A percentile compares a stretch with the other conserved stretches of the same genome.
phyloP scores from a whole-genome alignment of 1,140 invertebrate genomes.

The Leptinotarsa defecta region DNA sequence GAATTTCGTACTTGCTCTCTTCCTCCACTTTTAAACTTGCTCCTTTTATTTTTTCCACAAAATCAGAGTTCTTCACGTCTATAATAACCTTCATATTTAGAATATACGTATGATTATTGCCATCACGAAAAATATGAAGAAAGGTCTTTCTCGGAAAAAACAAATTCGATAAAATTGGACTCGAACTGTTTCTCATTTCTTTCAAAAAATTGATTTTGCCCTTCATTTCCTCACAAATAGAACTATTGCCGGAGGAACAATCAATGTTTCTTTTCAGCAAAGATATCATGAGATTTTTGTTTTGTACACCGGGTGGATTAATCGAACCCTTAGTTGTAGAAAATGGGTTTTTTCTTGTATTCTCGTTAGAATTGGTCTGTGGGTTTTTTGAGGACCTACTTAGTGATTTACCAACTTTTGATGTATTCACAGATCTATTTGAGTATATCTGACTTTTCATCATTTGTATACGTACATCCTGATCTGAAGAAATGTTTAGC shows the following conservation, averaged over 20 bases:
- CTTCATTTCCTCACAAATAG: neutral
- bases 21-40: neutral
- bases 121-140: conserved; percentile 3
- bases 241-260: neutral
- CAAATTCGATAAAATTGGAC: neutral
- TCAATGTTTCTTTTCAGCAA: neutral
- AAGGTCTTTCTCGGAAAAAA: conserved; percentile 10
- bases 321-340: neutral
- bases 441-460: no score
- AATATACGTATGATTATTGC: neutral
- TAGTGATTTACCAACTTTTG: no score
- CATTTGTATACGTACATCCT: no score
- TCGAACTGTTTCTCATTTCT: neutral
- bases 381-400: neutral
- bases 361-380: neutral
- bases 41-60: neutral
- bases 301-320: neutral
- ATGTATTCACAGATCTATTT: no score
- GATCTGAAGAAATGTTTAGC: no score
- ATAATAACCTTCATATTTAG: neutral
- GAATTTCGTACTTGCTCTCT: neutral
- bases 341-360: no score
- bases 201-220: neutral
- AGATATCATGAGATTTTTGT: neutral
- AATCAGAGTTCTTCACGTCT: neutral